Base-by-base conservation (phyloP, 2,888 invertebrate genomes). In the Selenia dentaria region DNA sequence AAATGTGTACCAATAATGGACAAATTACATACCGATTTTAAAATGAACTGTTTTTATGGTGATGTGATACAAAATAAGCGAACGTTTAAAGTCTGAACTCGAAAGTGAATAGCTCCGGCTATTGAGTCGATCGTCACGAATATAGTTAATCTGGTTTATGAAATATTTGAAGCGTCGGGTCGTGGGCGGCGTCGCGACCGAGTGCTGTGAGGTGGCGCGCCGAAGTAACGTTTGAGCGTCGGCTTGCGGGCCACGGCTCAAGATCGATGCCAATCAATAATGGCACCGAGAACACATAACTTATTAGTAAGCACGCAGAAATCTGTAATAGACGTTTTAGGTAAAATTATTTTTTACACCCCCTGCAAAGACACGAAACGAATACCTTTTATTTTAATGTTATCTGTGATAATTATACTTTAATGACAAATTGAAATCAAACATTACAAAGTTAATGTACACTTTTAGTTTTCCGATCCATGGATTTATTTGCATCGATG, bases 361-460 rank as follows among this genome's bases (percentile, higher is more conserved):
- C 64, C 62, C 70, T 57, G 67, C 74, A 73, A 71, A 64, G 57
- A 68, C 67, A 68, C 64, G 62, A 70, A 50, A 65, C 69, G 71
- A 69, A 67, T 71, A 77, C 70, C 64, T 74, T 80, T 83, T 81
- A 83, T 81, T 83, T 84, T 83, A 79, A 81, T 71, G 72, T 85
- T 86, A 80, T 84, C 87, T 88, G 87, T 88, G 87, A 87, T 87
- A 85, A 80, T 82, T 85, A 79, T 83, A 79, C 74, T 82, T 80
- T 82, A 78, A 79, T 76, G 74, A 72, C 65, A 67, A 74, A 73
- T 74, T 69, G 61, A 68, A 70, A 67, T 71, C 71, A 64, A 60
- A 63, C 48, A 52, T 50, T 62, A 54, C 55, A 57, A 52, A 62
- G 55, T 60, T 54, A 50, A 61, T 61, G 55, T 59, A 57, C 56